These are phyloP conservation scores for Hirtodrosophila duncani DNA, from an alignment of 2,888 invertebrate genomes.

Conservation along the genomic window DNA sequence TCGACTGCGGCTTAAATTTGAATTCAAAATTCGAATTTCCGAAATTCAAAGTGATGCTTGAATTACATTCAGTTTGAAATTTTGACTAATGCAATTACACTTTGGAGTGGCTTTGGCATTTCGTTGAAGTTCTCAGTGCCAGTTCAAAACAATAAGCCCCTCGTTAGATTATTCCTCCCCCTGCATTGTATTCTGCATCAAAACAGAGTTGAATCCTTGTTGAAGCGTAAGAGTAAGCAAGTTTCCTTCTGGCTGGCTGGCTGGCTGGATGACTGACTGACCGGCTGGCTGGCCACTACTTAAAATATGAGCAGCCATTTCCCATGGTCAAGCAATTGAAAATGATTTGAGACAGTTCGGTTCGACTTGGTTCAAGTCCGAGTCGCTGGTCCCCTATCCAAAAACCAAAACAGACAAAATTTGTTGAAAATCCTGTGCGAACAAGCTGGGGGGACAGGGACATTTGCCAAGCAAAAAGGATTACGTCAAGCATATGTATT, in stretches of 20 bases:
- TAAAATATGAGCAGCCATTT: slow-evolving; percentile 72
- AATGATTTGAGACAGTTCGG: slow-evolving; percentile 66
- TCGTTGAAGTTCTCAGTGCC: slow-evolving; percentile 39
- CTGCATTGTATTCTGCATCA: not conserved
- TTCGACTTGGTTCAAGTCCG: too few relatives aligned
- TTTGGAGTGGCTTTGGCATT: slow-evolving; percentile 56
- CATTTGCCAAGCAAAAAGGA: slow-evolving; percentile 65
- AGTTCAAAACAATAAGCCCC: slow-evolving; percentile 43
- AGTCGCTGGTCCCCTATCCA: too few relatives aligned
- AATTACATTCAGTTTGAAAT: slow-evolving; percentile 27
- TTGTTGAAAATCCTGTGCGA: slow-evolving; percentile 72
- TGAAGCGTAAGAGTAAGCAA: slow-evolving; percentile 73
- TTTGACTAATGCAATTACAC: slow-evolving; percentile 63
- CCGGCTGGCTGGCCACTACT: slow-evolving; percentile 62
- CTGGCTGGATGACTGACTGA: too few relatives aligned
- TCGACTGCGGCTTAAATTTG: too few relatives aligned
- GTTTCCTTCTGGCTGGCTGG: slow-evolving; percentile 28
- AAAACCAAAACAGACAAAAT: slow-evolving; percentile 71
- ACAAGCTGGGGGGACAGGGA: slow-evolving; percentile 70
- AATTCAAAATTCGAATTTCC: slow-evolving; percentile 29
- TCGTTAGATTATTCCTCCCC: slow-evolving; percentile 34
- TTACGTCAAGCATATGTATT: slow-evolving; percentile 74
- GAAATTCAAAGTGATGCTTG: slow-evolving; percentile 24
- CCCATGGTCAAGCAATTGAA: slow-evolving; percentile 72
- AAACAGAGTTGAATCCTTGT: slow-evolving; percentile 41